Conservation (phyloP, 1,140 invertebrate genomes). For the Drosophila repletoides region DNA sequence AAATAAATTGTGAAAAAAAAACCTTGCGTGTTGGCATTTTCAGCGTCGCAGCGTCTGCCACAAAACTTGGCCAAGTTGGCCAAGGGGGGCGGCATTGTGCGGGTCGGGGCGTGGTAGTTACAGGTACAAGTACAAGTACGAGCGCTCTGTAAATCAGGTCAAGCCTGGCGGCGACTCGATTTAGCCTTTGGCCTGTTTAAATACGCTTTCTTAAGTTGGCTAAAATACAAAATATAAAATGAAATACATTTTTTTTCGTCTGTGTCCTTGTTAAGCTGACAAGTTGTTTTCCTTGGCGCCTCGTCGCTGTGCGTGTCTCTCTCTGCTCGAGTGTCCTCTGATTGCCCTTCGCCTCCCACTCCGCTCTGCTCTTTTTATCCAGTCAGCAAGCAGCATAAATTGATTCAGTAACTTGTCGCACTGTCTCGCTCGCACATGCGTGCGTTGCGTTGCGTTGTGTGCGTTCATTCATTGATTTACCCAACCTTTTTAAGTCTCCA, state of each 20-base stretch:
- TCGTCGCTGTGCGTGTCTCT: background rate
- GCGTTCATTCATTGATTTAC: conserved; percentile 67
- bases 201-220: conserved; percentile 11
- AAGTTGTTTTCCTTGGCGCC: conserved; percentile 75
- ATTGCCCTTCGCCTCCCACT: conserved; percentile 47
- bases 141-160: conserved; percentile 40
- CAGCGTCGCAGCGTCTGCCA: conserved; percentile 72
- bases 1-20: conserved; percentile 9
- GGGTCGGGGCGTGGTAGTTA: background rate
- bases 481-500: background rate
- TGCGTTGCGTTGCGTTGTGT: conserved; percentile 26
- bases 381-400: conserved; percentile 42
- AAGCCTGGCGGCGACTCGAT: conserved; percentile 24
- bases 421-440: conserved; percentile 28
- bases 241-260: conserved; percentile 20
- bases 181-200: conserved; percentile 27
- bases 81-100: background rate
- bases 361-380: too few relatives aligned
- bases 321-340: conserved; percentile 50
- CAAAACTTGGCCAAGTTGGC: conserved; percentile 47
- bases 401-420: conserved; percentile 51
- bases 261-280: conserved; percentile 53
- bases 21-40: conserved; percentile 73
- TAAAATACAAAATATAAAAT: too few relatives aligned
- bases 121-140: conserved; percentile 34